Evolutionary conservation across 2,113 vertebrate genomes (phyloP), one percentile per base, ranked within the genome.

Genomic region (Deroptyus accipitrinus): DNA sequence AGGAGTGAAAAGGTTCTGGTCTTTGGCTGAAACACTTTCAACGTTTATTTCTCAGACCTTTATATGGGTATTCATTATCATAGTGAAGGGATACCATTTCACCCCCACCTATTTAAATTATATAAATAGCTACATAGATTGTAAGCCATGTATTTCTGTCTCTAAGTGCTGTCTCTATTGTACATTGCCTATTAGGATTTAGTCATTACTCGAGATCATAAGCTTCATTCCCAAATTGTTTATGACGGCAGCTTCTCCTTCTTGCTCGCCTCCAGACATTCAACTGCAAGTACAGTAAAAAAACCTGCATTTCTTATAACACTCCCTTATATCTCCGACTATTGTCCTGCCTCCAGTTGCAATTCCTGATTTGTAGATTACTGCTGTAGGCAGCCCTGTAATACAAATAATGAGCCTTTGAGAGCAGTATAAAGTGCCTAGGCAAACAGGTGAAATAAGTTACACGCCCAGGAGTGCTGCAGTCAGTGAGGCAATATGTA

Each of bases 311-410:
- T 93, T 93, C 70, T 69, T 85, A 52, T 17, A 72, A 39, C 33
- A 13, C 51, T 62, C 51, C 25, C 55, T 93, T 82, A 57, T 44
- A 90, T 52, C 85, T 95, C 72, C 42, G 41, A 35, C 90, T 90
- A 44, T 62, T 2, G 0, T 35, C 68, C 75, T 57, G 33, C 75
- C 94, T 87, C 67, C 67, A n/a, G 57, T 31, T 83, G 82, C 88
- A 96, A 88, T 66, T 90, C 66, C 63, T 93, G 63, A 66, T 96
- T 90, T 88, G 78, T 52, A 76, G 90, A 64, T 78, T 69, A 18
- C 48, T 88, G 90, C 85, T 57, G 62, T 68, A 88, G 83, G 86
- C 81, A 82, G 39, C 31, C 57, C 62, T 0, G 1, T 39, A 68
- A 3, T 52, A 82, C 35, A 49, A 79, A 79, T 35, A 82, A 89